phyloP scores from a whole-genome alignment of 2,888 invertebrate species.

The Cataglyphis cursor region DNA sequence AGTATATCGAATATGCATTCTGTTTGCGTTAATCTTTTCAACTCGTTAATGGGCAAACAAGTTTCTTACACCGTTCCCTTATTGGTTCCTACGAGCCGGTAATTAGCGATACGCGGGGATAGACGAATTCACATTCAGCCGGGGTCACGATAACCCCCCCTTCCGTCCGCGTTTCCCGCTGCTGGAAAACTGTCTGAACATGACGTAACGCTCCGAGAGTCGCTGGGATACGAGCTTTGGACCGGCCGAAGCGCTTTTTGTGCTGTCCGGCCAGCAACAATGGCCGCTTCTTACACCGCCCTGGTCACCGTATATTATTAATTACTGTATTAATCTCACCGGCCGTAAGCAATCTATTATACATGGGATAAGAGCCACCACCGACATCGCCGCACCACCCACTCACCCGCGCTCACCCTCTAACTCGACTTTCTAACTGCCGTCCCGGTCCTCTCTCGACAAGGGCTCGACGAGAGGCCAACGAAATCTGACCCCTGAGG shows the following conservation, averaged over 20 bases:
- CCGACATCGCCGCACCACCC: conserved; percentile 56
- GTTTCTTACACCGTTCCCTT: conserved; percentile 38
- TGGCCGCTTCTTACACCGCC: conserved; percentile 84
- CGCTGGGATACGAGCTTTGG: conserved; percentile 69
- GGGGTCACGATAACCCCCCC: conserved; percentile 46
- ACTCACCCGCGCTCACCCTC: conserved; percentile 47
- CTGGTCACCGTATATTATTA: conserved; percentile 86
- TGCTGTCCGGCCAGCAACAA: conserved; percentile 85
- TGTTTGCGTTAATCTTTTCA: conserved; percentile 39
- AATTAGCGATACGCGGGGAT: conserved; percentile 52
- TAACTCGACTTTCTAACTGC: conserved; percentile 72
- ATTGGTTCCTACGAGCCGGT: conserved; percentile 40
- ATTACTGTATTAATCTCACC: conserved; percentile 86
- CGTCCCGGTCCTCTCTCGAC: conserved; percentile 47
- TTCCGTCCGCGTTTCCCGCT: conserved; percentile 72
- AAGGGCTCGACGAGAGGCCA: conserved; percentile 62
- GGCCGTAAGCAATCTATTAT: conserved; percentile 85
- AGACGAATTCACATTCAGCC: conserved; percentile 53
- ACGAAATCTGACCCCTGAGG: conserved; percentile 71
- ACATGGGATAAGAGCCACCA: conserved; percentile 82
- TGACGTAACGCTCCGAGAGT: conserved; percentile 86
- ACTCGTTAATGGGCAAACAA: conserved; percentile 28
- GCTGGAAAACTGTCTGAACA: conserved; percentile 85
- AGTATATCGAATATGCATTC: background rate
- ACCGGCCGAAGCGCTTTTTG: conserved; percentile 81